Base-by-base conservation (phyloP, 2,888 invertebrate genomes). In the Neocrepidodera transversa region DNA sequence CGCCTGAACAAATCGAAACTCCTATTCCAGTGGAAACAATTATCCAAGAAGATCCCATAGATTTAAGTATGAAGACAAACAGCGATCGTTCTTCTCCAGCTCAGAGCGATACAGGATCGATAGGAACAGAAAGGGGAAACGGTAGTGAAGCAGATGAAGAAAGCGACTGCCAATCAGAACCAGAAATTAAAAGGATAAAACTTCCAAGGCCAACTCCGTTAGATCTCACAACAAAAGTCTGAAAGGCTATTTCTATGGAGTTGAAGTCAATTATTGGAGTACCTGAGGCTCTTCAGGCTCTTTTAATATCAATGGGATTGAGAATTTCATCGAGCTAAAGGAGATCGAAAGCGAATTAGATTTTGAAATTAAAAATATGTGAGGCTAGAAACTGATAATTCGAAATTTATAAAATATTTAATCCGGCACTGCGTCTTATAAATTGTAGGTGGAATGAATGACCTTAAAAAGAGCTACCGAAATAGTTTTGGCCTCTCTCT, bases 1-100 rank as follows among this genome's bases (percentile, higher is more conserved):
- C 78, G 23, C 77, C 78, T 11, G 66, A 71, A 51, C 65, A 67
- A 40, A 59, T 60, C 4, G 62, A 64, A n/a, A 53, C 65, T 8
- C 72, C 74, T 7, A 63, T 65, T 10, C 73, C 75, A 0, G 64
- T 72, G 1, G 70, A 65, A 2, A 73, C 78, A 0, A 82, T 81
- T 0, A 76, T 82, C 0, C 90, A 91, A 74, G 91, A 91, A 66
- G 87, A 88, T 73, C 92, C 92, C 1, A 92, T 92, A 76, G 92
- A 92, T 74, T 79, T 92, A 64, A 91, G 91, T 30, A 89, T 91
- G 81, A 90, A 88, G 71, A 84, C 87, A 0, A 83, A 83, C 16
- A 88, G 87, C 38, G 81, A 85, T 58, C 66, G 78, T 51, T 77
- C 78, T 1, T 78, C 78, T 0, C 78, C 79, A 7, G 72, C 76